A percentile compares a stretch with the other conserved stretches of the same genome.
Conservation (phyloP, 2,797 vertebrate genomes). For the Takifugu ocellatus region DNA sequence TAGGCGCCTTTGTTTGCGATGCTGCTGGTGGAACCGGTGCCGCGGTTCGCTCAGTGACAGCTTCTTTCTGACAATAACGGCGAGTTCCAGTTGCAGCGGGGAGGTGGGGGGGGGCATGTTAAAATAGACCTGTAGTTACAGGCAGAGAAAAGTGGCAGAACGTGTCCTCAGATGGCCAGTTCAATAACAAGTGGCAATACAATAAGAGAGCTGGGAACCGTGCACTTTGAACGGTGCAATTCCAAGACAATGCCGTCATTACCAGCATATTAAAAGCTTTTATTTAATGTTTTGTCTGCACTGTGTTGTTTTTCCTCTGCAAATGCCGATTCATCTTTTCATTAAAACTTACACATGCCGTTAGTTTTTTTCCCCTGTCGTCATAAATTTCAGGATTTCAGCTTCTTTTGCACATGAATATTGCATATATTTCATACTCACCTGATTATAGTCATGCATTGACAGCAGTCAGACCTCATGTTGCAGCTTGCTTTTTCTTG, state of each 20-base stretch:
- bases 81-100: slow-evolving; percentile 48
- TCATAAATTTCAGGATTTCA: background rate
- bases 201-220: slow-evolving; percentile 14
- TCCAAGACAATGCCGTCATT: slow-evolving; percentile 6
- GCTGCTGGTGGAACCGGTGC: slow-evolving; percentile 42
- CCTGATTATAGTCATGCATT: slow-evolving; percentile 8
- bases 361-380: slow-evolving; percentile 5
- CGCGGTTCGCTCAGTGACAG: slow-evolving; percentile 48
- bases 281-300: too few relatives aligned
- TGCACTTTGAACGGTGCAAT: slow-evolving; percentile 21
- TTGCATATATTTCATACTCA: slow-evolving; percentile 13
- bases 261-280: background rate
- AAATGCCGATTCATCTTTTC: background rate
- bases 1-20: slow-evolving; percentile 52
- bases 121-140: slow-evolving; percentile 61
- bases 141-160: slow-evolving; percentile 40
- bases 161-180: slow-evolving; percentile 23
- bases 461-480: background rate
- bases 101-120: slow-evolving; percentile 18
- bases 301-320: background rate
- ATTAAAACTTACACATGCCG: background rate
- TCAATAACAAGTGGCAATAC: slow-evolving; percentile 39
- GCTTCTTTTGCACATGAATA: slow-evolving; percentile 12
- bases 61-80: slow-evolving; percentile 54
- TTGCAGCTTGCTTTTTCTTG: slow-evolving; percentile 14